These are phyloP conservation scores for Pseudochaenichthys georgianus DNA, from an alignment of 2,797 vertebrate species.

Conservation along the genomic window DNA sequence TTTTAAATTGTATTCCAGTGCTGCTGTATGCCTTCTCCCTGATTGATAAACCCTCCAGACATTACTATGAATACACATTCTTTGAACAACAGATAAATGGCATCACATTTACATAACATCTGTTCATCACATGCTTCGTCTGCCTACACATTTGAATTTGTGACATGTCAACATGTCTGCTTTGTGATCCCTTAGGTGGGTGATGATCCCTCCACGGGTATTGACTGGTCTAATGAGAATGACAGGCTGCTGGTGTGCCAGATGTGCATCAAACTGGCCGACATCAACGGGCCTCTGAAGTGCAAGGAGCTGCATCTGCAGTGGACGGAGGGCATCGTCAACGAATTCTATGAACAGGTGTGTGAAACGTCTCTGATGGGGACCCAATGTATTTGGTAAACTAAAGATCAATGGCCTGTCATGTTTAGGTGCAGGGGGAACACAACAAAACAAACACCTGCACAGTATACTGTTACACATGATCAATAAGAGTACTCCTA, in stretches of 20 bases:
- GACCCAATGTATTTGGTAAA: conserved; percentile 16
- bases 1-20: background rate
- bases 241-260: conserved; percentile 97
- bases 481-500: background rate
- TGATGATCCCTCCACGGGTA: conserved; percentile 92
- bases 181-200: conserved; percentile 87
- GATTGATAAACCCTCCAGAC: background rate
- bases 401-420: conserved; percentile 16
- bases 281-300: conserved; percentile 97
- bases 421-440: background rate
- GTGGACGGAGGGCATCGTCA: conserved; percentile 99
- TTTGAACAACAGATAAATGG: conserved; percentile 17
- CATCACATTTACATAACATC: conserved; percentile 24
- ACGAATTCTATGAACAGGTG: conserved; percentile 99
- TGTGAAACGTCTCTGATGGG: conserved; percentile 13
- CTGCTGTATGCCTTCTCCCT: conserved; percentile 4
- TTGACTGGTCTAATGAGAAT: conserved; percentile 99
- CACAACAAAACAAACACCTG: conserved; percentile 1
- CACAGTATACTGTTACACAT: background rate
- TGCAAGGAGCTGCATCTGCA: conserved; percentile 95
- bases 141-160: conserved; percentile 2
- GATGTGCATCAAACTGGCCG: conserved; percentile 99
- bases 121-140: conserved; percentile 6
- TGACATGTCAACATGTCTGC: conserved; percentile 20
- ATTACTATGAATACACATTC: conserved; percentile 2